Percentiles rank a stretch among this genome's conserved stretches.
phyloP scores from a whole-genome alignment of 2,113 vertebrate species.

The Nyctereutes procyonoides region DNA sequence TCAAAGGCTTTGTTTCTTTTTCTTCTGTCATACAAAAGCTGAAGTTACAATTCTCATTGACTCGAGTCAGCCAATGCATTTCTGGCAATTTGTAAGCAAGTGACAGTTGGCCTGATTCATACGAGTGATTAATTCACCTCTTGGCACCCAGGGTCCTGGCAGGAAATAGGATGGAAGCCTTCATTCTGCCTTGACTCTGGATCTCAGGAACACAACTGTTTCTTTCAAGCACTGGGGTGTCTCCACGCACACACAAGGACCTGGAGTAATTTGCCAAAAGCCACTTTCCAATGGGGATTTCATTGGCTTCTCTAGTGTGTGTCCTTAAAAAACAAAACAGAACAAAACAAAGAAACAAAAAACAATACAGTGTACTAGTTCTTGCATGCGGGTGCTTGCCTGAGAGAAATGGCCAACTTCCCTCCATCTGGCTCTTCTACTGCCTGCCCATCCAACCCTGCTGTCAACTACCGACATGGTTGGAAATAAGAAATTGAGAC shows the following conservation, averaged over 20 bases:
- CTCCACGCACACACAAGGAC: background rate
- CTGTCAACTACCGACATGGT: background rate
- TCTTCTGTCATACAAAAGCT: background rate
- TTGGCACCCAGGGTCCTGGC: background rate
- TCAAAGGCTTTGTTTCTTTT: conserved; percentile 16
- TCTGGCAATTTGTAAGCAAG: background rate
- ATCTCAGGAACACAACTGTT: background rate
- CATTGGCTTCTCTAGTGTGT: background rate
- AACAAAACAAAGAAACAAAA: background rate
- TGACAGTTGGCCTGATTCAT: background rate
- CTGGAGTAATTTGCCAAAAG: background rate
- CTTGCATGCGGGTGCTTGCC: background rate
- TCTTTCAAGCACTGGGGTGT: background rate
- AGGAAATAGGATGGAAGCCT: background rate
- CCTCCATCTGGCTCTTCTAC: background rate
- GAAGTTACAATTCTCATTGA: background rate
- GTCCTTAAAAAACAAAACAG: background rate
- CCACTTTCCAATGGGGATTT: background rate
- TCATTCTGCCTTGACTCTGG: background rate
- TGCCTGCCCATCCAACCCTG: background rate
- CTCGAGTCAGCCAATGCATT: background rate
- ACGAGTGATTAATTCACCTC: background rate
- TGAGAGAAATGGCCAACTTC: background rate
- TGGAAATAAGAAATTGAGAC: background rate
- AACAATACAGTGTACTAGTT: accelerated